Percentiles rank a stretch among this genome's conserved stretches.
phyloP scores from a whole-genome alignment of 2,888 invertebrate genomes.

The Smittia sp. region DNA sequence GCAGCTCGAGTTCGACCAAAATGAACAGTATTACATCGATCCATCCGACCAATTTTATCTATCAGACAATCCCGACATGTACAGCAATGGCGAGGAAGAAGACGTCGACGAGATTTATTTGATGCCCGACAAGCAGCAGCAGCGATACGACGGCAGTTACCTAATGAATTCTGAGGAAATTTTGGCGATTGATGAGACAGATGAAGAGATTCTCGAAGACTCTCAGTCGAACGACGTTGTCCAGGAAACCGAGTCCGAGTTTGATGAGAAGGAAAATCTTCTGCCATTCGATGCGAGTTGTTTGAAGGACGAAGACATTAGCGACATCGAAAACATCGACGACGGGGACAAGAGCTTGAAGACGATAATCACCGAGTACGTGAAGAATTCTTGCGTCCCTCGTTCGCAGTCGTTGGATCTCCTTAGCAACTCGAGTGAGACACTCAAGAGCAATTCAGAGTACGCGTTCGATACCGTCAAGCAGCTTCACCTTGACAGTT shows the following conservation, averaged over 20 bases:
- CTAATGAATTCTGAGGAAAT: conserved; percentile 23
- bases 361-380: conserved; percentile 23
- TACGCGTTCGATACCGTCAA: conserved; percentile 45
- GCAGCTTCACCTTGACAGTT: conserved; percentile 45
- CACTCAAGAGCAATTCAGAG: conserved; percentile 44
- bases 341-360: conserved; percentile 16
- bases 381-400: conserved; percentile 41
- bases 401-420: conserved; percentile 44
- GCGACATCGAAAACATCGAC: neutral
- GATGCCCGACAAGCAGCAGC: conserved; percentile 43
- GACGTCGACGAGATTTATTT: conserved; percentile 45
- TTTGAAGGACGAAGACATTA: conserved; percentile 42
- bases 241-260: neutral
- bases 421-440: conserved; percentile 44
- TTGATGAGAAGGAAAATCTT: conserved; percentile 42
- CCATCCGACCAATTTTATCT: neutral
- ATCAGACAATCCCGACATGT: conserved; percentile 15
- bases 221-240: neutral
- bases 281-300: conserved; percentile 44
- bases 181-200: conserved; percentile 27
- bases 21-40: conserved; percentile 35
- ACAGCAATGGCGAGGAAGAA: conserved; percentile 26
- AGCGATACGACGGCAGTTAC: conserved; percentile 38
- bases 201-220: conserved; percentile 13
- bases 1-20: conserved; percentile 28